These are phyloP conservation scores for Numida meleagris DNA, from an alignment of 2,113 vertebrate genomes.

Conservation along the genomic window DNA sequence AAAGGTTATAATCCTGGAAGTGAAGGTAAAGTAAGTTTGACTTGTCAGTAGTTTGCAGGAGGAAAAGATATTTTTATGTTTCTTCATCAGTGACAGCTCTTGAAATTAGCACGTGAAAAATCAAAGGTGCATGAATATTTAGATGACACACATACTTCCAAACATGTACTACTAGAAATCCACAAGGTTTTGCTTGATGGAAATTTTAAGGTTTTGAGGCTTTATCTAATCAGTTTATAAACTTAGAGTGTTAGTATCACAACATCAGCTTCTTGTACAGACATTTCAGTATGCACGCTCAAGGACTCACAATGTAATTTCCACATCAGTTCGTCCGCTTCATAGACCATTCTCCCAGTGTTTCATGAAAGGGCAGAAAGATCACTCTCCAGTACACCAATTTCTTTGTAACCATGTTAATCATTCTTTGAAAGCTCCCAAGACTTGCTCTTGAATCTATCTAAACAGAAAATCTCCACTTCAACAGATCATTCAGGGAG, in stretches of 20 bases:
- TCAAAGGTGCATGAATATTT: not conserved
- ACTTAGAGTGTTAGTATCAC: not conserved
- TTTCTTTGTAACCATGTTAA: not conserved
- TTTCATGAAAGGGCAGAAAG: conserved; percentile 1
- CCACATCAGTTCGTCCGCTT: not conserved
- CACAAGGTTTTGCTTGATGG: not conserved
- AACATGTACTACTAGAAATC: not conserved
- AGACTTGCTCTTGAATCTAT: conserved; percentile 25
- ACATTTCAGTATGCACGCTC: not conserved
- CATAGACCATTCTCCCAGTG: not conserved
- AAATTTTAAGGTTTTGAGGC: not conserved
- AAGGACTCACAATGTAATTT: not conserved
- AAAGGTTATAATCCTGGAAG: not conserved
- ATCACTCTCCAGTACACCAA: not conserved
- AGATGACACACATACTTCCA: not conserved
- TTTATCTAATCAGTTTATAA: not conserved
- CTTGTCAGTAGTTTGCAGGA: not conserved
- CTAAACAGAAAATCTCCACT: conserved; percentile 39
- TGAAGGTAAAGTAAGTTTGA: not conserved
- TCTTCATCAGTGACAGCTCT: not conserved
- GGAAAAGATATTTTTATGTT: not conserved
- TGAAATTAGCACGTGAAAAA: not conserved
- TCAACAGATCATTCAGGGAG: conserved; percentile 27
- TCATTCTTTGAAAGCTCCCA: conserved; percentile 15
- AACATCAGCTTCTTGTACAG: not conserved